A percentile compares a stretch with the other conserved stretches of the same genome.
Evolutionary conservation across 2,888 invertebrate genomes (phyloP).

Genomic region (Geotrupes spiniger): DNA sequence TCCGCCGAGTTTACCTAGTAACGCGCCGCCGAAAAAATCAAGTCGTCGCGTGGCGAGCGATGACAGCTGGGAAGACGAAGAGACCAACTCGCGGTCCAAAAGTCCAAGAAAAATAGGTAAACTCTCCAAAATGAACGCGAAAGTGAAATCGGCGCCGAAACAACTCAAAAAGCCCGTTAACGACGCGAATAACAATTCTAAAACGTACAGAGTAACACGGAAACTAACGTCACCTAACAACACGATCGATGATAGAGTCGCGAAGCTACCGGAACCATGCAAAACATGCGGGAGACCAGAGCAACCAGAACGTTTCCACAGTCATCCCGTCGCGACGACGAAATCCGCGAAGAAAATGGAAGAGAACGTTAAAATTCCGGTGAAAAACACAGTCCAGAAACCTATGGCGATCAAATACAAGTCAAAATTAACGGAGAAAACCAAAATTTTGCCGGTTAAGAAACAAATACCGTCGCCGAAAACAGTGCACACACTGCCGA

Average conservation of each 20-base stretch:
- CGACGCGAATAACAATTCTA: slow-evolving; percentile 25
- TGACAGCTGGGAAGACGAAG: slow-evolving; percentile 40
- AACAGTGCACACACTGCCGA: neutral
- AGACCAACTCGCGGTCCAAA: slow-evolving; percentile 33
- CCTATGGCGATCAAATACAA: slow-evolving; percentile 52
- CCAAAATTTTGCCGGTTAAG: slow-evolving; percentile 12
- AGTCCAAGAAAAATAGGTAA: slow-evolving; percentile 21
- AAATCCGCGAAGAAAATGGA: slow-evolving; percentile 29
- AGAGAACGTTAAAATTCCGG: slow-evolving; percentile 31
- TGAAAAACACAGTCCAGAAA: slow-evolving; percentile 53
- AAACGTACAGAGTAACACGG: slow-evolving; percentile 13
- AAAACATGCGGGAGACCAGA: slow-evolving; percentile 65
- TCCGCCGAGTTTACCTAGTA: slow-evolving; percentile 28
- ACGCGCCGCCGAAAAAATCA: slow-evolving; percentile 13
- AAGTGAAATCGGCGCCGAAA: slow-evolving; percentile 11
- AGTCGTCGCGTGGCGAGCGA: slow-evolving; percentile 32
- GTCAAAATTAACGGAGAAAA: slow-evolving; percentile 13
- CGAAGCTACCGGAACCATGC: slow-evolving; percentile 56
- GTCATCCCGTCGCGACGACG: slow-evolving; percentile 51
- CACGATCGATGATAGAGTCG: slow-evolving; percentile 34
- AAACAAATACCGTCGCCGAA: neutral
- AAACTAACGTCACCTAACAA: slow-evolving; percentile 4
- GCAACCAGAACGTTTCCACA: slow-evolving; percentile 65
- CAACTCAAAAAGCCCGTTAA: slow-evolving; percentile 11
- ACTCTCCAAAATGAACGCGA: slow-evolving; percentile 10